A percentile compares a stretch with the other conserved stretches of the same genome.
phyloP scores from a whole-genome alignment of 2,113 vertebrate species.

The Anoplopoma fimbria region DNA sequence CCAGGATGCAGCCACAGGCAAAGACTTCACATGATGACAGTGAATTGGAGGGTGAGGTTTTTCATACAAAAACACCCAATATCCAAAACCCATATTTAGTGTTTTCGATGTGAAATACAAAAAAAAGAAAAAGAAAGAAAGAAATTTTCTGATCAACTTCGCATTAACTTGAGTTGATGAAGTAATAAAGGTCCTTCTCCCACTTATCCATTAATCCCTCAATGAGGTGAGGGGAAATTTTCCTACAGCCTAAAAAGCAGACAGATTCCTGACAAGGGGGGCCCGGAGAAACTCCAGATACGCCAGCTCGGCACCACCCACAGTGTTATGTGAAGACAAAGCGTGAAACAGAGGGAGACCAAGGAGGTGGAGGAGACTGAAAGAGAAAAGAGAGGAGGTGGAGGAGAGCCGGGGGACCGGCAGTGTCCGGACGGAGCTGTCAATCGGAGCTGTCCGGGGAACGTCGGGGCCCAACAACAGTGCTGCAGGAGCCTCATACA shows the following conservation, averaged over 20 bases:
- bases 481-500: constrained; percentile 64
- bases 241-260: constrained; percentile 39
- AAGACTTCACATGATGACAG: neutral
- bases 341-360: constrained; percentile 78
- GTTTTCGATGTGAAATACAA: neutral
- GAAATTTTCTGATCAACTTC: neutral
- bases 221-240: constrained; percentile 50
- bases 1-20: constrained; percentile 4
- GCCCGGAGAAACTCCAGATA: constrained; percentile 71
- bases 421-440: constrained; percentile 70
- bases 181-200: neutral
- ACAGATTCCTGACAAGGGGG: constrained; percentile 67
- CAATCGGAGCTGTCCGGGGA: constrained; percentile 73
- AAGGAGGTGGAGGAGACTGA: constrained; percentile 63
- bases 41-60: neutral
- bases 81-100: neutral
- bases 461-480: constrained; percentile 72
- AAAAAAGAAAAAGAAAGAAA: neutral
- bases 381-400: constrained; percentile 61
- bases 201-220: constrained; percentile 12
- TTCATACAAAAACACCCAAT: neutral
- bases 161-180: constrained; percentile 15
- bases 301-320: constrained; percentile 71
- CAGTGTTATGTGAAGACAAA: constrained; percentile 74
- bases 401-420: constrained; percentile 46